Conservation (phyloP, 2,797 vertebrate genomes). For the Basileuterus tristriatus region DNA sequence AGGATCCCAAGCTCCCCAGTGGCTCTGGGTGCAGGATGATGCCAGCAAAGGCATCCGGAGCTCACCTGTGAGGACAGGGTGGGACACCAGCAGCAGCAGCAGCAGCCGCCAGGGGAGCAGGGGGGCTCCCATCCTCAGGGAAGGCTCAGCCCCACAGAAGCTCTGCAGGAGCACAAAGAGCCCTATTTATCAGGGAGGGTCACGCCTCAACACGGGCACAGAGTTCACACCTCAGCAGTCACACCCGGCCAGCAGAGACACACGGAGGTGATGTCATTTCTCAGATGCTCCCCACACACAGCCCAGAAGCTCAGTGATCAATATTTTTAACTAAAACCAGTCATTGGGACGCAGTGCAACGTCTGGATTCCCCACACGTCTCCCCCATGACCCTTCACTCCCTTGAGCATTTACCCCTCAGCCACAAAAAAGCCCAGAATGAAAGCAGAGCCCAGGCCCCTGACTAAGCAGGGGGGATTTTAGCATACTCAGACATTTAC, state of each 20-base stretch:
- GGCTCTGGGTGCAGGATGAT: accelerated
- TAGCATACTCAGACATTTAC: background rate
- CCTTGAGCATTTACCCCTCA: background rate
- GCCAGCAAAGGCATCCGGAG: background rate
- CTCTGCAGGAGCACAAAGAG: background rate
- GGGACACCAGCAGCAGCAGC: constrained; percentile 19
- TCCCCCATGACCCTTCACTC: background rate
- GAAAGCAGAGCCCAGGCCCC: accelerated
- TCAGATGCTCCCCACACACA: background rate
- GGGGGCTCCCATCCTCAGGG: background rate
- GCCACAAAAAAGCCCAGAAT: background rate
- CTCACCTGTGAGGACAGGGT: constrained; percentile 53
- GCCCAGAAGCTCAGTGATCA: background rate
- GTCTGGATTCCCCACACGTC: background rate
- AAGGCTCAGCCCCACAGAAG: background rate
- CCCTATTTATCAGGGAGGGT: constrained; percentile 62
- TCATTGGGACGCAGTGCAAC: accelerated
- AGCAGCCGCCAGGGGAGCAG: background rate
- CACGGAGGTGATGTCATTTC: background rate
- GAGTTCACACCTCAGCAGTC: background rate
- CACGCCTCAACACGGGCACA: background rate
- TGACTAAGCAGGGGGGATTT: background rate
- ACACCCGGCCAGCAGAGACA: accelerated
- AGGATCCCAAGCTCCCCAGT: background rate
- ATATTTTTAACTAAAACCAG: background rate